Conservation (phyloP, 2,888 invertebrate species). For the Odontocolon sp. region DNA sequence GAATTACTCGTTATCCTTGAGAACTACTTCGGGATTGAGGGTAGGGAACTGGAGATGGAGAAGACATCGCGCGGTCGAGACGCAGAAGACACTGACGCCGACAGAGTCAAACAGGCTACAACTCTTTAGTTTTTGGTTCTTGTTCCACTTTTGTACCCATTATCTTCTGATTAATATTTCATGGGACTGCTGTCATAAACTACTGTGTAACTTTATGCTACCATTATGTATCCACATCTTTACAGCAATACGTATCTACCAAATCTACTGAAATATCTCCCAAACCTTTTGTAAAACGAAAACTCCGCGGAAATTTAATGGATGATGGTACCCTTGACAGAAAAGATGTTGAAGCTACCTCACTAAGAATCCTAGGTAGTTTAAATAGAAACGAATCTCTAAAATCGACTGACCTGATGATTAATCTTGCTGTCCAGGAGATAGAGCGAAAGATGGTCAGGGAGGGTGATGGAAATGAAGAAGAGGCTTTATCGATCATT, state of each 20-base stretch:
- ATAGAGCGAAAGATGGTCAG: conserved; percentile 18
- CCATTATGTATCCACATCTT: too few species aligned
- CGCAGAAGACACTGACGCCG: conserved; percentile 11
- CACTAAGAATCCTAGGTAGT: conserved; percentile 30
- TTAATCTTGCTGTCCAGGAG: conserved; percentile 52
- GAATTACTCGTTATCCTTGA: conserved; percentile 79
- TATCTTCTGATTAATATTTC: background rate
- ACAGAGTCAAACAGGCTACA: too few species aligned
- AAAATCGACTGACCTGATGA: conserved; percentile 43
- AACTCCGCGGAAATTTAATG: conserved; percentile 18
- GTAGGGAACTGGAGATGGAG: conserved; percentile 8
- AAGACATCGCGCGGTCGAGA: conserved; percentile 1
- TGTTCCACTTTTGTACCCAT: background rate
- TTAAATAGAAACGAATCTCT: conserved; percentile 43
- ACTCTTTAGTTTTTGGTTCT: background rate
- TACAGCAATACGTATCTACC: too few species aligned
- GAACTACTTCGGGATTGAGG: conserved; percentile 58
- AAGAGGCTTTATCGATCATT: conserved; percentile 55
- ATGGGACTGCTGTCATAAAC: too few species aligned
- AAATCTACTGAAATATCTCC: background rate
- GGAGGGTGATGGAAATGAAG: background rate
- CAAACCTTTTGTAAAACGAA: background rate
- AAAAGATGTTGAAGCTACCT: conserved; percentile 41
- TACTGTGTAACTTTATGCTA: too few species aligned
- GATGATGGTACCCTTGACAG: conserved; percentile 18